Base-by-base conservation (phyloP, 2,888 invertebrate genomes). In the Eilema sororculum region DNA sequence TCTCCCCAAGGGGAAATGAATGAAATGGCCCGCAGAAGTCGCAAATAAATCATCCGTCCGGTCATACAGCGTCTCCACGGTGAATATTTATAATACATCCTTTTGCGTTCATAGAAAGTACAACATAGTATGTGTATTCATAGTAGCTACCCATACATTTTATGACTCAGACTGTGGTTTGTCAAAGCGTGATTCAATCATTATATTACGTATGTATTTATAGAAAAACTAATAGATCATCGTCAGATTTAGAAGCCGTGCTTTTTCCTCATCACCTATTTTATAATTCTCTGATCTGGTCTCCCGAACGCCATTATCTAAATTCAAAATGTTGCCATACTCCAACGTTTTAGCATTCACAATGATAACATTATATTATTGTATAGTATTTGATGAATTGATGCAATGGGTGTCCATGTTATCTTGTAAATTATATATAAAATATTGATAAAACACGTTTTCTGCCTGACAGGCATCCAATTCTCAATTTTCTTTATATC, bases 131-230 rank as follows among this genome's bases (percentile, higher is more conserved):
- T 37, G 24, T 24, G 0, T 25, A 41, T 24, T 67, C 84, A 76
- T 74, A 75, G 75, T 81, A 79, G 79, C 81, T 77, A 74, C 74
- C 74, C 73, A 74, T 52, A 78, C 69, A 73, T 73, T 81, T 75
- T 75, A 76, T 90, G 89, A 89, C 76, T 90, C 89, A 89, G 70
- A 24, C 33, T 75, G 78, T 73, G 80, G 81, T 83, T 81, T 80
- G 82, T 82, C 85, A 82, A 79, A 78, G 79, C 69, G 78, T 90
- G 89, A 89, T 87, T 88, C 89, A 88, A 85, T 84, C 83, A 81
- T 69, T 69, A 56, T 65, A 59, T 76, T 30, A 58, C 22, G 71
- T 73, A 80, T 77, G 80, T 83, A 82, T 85, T 86, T 84, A 81
- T 83, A 74, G 82, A 85, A 86, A 87, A 59, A 13, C 25, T 58